Percentiles rank a stretch among this genome's conserved stretches.
Conservation (phyloP, 2,113 vertebrate genomes). For the Hiodon tergisus region DNA sequence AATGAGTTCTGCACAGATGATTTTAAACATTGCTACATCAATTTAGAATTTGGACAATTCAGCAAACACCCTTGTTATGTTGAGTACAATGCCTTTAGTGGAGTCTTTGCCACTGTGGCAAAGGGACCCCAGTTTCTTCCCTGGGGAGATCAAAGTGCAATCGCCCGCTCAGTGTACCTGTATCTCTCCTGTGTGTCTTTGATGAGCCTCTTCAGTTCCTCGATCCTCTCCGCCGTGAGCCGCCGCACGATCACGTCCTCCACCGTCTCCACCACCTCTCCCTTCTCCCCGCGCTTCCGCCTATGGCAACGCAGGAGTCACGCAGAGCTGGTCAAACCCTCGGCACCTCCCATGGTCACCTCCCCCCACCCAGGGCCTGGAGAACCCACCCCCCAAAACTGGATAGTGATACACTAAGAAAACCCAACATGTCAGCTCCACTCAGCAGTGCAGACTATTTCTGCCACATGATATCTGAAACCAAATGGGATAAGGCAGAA, state of each 20-base stretch:
- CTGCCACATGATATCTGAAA: too few species aligned
- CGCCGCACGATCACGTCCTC: conserved; percentile 96
- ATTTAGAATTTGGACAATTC: too few species aligned
- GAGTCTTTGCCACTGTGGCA: not conserved
- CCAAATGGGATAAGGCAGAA: too few species aligned
- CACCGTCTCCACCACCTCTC: conserved; percentile 96
- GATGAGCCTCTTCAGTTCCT: conserved; percentile 91
- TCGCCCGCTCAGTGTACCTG: conserved; percentile 58
- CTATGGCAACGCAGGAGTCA: conserved; percentile 48
- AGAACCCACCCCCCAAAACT: too few species aligned
- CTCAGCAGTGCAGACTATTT: too few species aligned
- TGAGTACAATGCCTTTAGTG: too few species aligned
- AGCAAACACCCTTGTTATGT: too few species aligned
- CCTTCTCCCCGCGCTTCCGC: conserved; percentile 94
- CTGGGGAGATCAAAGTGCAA: not conserved
- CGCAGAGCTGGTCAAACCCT: not conserved
- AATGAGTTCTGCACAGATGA: too few species aligned
- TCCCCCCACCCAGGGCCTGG: not conserved
- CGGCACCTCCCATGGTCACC: not conserved
- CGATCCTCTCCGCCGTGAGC: conserved; percentile 88
- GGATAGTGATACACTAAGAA: too few species aligned
- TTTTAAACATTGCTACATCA: too few species aligned
- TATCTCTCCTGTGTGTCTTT: conserved; percentile 97
- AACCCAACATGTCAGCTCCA: too few species aligned
- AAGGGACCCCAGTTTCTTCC: too few species aligned